Conservation (phyloP, 2,113 vertebrate species). For the Hiodon tergisus region DNA sequence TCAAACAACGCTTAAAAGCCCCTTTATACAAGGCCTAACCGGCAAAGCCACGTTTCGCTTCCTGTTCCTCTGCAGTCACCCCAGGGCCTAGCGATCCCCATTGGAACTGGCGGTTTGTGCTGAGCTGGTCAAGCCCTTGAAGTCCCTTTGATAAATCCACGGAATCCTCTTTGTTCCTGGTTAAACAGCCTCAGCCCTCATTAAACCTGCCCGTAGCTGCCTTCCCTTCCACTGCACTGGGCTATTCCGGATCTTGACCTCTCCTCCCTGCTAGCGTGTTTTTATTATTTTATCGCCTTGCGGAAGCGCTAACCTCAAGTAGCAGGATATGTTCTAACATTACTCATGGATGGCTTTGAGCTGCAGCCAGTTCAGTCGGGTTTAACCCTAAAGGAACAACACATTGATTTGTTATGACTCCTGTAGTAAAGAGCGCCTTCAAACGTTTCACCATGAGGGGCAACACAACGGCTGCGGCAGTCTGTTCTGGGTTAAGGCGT, state of each 20-base stretch:
- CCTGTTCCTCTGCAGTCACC: background rate
- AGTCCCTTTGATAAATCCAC: background rate
- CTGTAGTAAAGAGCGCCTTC: background rate
- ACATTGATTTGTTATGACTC: slow-evolving; percentile 9
- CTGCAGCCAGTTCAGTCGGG: slow-evolving; percentile 1
- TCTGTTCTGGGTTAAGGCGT: too few relatives aligned
- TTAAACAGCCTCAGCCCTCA: background rate
- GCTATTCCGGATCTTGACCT: background rate
- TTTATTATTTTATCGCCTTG: background rate
- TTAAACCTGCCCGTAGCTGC: background rate
- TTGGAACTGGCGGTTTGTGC: background rate
- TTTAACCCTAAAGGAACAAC: slow-evolving; percentile 4
- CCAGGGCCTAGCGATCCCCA: background rate
- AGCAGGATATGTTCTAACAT: slow-evolving; percentile 1
- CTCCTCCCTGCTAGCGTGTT: background rate
- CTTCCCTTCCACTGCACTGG: too few relatives aligned
- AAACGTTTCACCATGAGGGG: background rate
- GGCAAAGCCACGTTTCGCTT: background rate
- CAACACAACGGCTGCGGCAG: background rate
- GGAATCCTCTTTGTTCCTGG: background rate
- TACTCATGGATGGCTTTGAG: background rate
- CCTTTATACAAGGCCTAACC: background rate
- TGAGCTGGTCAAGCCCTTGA: background rate
- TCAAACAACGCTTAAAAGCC: background rate
- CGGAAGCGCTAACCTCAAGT: background rate